phyloP scores from a whole-genome alignment of 2,113 vertebrate species.

The Phaethon lepturus region DNA sequence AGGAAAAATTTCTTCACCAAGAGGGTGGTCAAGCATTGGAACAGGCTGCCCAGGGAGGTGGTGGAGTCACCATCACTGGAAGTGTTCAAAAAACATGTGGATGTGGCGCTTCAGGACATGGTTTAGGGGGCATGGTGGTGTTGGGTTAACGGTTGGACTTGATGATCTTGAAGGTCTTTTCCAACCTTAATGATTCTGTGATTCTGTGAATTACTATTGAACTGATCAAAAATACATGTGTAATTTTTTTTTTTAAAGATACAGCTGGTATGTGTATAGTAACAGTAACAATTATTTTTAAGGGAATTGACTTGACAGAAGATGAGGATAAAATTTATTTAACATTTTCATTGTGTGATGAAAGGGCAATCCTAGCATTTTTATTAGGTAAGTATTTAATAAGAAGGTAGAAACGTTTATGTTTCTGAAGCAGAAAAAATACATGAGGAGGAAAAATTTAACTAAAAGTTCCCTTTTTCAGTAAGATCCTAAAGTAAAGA shows the following conservation, averaged over 20 bases:
- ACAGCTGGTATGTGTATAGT: neutral
- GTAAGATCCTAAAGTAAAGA: neutral
- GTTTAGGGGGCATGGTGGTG: too few relatives aligned
- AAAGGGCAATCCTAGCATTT: neutral
- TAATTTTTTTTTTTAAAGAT: neutral
- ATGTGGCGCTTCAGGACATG: too few relatives aligned
- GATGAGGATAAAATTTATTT: neutral
- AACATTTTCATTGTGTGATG: neutral
- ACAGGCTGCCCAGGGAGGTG: too few relatives aligned
- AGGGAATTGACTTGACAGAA: neutral
- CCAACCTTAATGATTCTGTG: too few relatives aligned
- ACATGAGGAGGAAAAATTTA: neutral
- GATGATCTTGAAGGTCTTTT: too few relatives aligned
- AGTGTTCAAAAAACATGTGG: too few relatives aligned
- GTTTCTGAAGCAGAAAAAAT: neutral
- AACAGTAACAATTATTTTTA: neutral
- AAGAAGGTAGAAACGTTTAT: neutral
- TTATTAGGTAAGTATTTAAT: neutral
- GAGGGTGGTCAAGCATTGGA: too few relatives aligned
- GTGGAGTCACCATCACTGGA: too few relatives aligned
- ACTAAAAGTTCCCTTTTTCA: neutral
- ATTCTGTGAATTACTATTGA: neutral
- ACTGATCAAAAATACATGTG: neutral
- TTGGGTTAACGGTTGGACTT: too few relatives aligned
- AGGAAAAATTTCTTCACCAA: too few relatives aligned